Percentiles rank a stretch among this genome's conserved stretches.
phyloP scores from a whole-genome alignment of 2,113 vertebrate species.

The Cephalopholis sonnerati region DNA sequence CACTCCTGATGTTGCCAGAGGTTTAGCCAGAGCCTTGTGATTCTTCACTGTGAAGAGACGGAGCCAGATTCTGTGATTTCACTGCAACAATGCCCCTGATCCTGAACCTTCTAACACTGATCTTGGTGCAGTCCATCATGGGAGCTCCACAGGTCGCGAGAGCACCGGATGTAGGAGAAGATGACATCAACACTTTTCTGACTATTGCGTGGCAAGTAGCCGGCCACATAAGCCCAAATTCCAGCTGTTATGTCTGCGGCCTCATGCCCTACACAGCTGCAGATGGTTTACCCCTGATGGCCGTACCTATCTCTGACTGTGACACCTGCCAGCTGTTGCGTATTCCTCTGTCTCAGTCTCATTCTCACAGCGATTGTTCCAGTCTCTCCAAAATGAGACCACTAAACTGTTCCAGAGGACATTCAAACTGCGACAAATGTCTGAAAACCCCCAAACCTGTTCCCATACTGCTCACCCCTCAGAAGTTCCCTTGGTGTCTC shows the following conservation, averaged over 20 bases:
- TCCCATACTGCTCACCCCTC: conserved; percentile 45
- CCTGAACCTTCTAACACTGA: conserved; percentile 9
- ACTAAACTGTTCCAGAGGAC: conserved; percentile 27
- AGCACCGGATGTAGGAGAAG: background rate
- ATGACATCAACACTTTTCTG: conserved; percentile 60
- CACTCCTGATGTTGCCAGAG: background rate
- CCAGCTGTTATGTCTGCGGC: conserved; percentile 69
- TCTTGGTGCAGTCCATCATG: background rate
- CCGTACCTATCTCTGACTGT: conserved; percentile 65
- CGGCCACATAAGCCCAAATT: conserved; percentile 40
- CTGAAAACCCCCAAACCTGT: conserved; percentile 48
- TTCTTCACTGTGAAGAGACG: background rate
- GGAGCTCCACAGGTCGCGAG: background rate
- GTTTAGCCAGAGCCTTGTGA: background rate
- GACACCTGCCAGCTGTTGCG: conserved; percentile 68
- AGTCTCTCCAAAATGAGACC: conserved; percentile 51
- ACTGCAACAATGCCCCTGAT: conserved; percentile 22
- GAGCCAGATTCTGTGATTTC: background rate
- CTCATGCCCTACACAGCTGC: conserved; percentile 64
- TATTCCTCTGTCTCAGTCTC: conserved; percentile 26
- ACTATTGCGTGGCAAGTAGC: conserved; percentile 67
- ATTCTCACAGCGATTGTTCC: conserved; percentile 43
- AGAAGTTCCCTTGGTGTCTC: conserved; percentile 62
- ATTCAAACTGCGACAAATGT: conserved; percentile 59
- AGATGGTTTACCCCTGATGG: conserved; percentile 72